These are phyloP conservation scores for Penaeus vannamei DNA, from an alignment of 1,140 invertebrate species.

Conservation along the genomic window DNA sequence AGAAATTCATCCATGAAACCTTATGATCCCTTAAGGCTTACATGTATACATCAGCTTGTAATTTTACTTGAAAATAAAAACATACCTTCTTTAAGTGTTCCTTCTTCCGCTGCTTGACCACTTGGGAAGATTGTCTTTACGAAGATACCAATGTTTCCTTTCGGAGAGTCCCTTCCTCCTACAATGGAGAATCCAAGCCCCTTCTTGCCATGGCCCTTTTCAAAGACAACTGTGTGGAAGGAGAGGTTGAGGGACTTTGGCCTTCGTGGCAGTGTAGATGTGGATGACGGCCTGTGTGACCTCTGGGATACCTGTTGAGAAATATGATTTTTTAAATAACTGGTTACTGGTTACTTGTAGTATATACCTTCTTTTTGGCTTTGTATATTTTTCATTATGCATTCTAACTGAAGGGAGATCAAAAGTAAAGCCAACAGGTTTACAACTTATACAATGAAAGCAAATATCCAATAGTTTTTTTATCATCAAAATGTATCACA, in stretches of 20 bases:
- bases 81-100: conserved; percentile 74
- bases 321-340: neutral
- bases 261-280: conserved; percentile 70
- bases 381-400: neutral
- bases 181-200: conserved; percentile 77
- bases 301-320: conserved; percentile 48
- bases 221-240: conserved; percentile 70
- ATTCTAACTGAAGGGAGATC: too few species aligned
- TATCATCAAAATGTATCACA: too few species aligned
- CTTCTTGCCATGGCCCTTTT: conserved; percentile 73
- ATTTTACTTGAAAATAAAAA: neutral
- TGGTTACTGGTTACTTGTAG: neutral
- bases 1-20: too few species aligned
- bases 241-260: conserved; percentile 69
- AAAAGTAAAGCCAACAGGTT: too few species aligned
- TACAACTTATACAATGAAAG: too few species aligned
- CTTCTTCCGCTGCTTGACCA: conserved; percentile 74
- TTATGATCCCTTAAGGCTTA: neutral
- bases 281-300: conserved; percentile 50
- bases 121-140: conserved; percentile 77
- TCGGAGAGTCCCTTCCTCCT: conserved; percentile 75
- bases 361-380: neutral
- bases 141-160: conserved; percentile 75
- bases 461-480: too few species aligned
- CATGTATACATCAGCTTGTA: neutral